Base-by-base conservation (phyloP, 2,888 invertebrate species). In the Orchesellides sinensis region DNA sequence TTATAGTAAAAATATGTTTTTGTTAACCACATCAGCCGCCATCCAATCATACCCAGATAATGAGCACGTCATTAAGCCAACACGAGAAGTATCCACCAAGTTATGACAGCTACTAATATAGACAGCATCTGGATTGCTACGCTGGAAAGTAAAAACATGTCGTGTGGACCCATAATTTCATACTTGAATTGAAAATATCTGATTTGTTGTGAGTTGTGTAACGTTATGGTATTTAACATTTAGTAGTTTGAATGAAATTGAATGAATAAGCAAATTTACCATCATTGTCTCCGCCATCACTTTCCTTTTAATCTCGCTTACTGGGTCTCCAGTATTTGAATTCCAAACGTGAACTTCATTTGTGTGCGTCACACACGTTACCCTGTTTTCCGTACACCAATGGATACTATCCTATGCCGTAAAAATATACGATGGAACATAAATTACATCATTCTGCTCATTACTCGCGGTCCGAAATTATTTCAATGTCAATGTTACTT, bases 281-380 rank as follows among this genome's bases (percentile, higher is more conserved):
- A 87, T 85, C 82, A 89, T 87, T 68, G 91, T 91, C 75, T 91
- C 91, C 4, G 93, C 92, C 49, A 96, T 90, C 75, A 92, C 90
- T 66, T 91, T 91, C 27, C 96, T 92, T 1, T 90, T 90, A 88
- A 93, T 94, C 83, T 91, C 91, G 2, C 90, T 90, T 10, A 93
- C 89, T 27, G 93, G 91, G 87, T 94, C 93, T 0, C 93, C 94
- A 72, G 92, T 93, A 6, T 92, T 92, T 0, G 91, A 89, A 78
- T 94, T 91, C 93, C 95, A 96, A 21, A 95, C 89, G 88, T 93
- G 93, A 47, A 96, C 89, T 84, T 94, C 94, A 87, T 93, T 93
- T 14, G 93, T 93, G 89, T 95, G 93, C 0, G 95, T 95, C 45
- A 94, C 91, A 88, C 94, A 94, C 25, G 93, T 92, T 6, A 40